Percentiles rank a stretch among this genome's conserved stretches.
These are phyloP conservation scores for Heliconius ismenius DNA, from an alignment of 2,888 invertebrate genomes.

Conservation along the genomic window DNA sequence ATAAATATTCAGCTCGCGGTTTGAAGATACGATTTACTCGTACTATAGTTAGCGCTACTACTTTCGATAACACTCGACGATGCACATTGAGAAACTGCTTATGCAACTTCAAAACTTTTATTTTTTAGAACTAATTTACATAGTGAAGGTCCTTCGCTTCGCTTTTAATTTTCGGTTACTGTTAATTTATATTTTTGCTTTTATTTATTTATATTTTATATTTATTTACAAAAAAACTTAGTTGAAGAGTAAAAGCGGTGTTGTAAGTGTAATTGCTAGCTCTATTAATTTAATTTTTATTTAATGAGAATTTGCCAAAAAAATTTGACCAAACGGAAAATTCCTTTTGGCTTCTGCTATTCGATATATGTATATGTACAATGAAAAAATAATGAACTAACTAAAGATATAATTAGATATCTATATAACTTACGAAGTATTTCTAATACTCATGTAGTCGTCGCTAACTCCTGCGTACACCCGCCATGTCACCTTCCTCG, in stretches of 20 bases:
- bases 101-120: background rate
- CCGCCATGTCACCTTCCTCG: conserved; percentile 80
- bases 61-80: conserved; percentile 10
- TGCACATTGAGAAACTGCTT: background rate
- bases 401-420: background rate
- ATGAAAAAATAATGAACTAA: too few relatives aligned
- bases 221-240: background rate
- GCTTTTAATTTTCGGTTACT: background rate
- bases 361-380: too few relatives aligned
- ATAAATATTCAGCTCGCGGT: conserved; percentile 20
- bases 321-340: too few relatives aligned
- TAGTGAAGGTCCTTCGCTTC: conserved; percentile 1
- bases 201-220: background rate
- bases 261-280: background rate
- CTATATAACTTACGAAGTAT: conserved; percentile 63
- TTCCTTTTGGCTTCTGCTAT: too few relatives aligned
- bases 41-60: background rate
- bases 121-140: conserved; percentile 4
- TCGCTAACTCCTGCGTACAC: conserved; percentile 76
- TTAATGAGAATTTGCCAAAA: too few relatives aligned
- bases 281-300: background rate
- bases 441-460: conserved; percentile 68
- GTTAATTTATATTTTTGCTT: background rate
- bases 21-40: background rate
- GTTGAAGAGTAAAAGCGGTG: background rate